A percentile compares a stretch with the other conserved stretches of the same genome.
phyloP scores from a whole-genome alignment of 2,113 vertebrate genomes.

The Cyanocitta stelleri region DNA sequence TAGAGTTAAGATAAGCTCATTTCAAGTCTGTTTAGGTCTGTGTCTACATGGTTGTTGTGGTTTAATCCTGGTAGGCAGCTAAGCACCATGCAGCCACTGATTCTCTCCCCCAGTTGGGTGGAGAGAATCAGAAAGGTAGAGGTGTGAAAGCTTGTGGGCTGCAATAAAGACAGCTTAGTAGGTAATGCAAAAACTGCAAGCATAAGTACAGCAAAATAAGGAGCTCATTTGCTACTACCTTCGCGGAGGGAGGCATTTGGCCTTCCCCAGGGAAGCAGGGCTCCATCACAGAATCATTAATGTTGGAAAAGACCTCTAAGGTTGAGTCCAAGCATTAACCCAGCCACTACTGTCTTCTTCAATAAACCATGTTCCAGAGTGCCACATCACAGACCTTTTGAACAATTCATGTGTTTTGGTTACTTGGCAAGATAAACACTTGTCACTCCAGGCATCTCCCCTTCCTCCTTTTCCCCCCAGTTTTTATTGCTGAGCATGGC shows the following conservation, averaged over 20 bases:
- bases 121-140: not conserved
- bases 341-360: not conserved
- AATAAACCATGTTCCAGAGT: not conserved
- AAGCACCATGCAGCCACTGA: not conserved
- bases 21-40: not conserved
- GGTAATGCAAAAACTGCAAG: not conserved
- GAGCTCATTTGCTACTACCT: not conserved
- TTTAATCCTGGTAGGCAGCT: not conserved
- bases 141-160: not conserved
- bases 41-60: not conserved
- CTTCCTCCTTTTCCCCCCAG: not conserved
- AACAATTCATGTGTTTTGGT: not conserved
- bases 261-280: not conserved
- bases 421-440: not conserved
- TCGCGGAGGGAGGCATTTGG: fast-evolving
- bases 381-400: not conserved
- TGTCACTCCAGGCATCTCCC: fast-evolving
- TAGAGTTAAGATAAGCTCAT: not conserved
- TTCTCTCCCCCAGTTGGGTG: not conserved
- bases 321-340: not conserved
- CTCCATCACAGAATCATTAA: not conserved
- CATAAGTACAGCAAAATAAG: not conserved
- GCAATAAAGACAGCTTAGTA: not conserved
- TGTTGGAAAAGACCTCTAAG: not conserved
- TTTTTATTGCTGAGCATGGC: not conserved